These are phyloP conservation scores for Pelmatolapia mariae DNA, from an alignment of 2,113 vertebrate species.

Conservation along the genomic window DNA sequence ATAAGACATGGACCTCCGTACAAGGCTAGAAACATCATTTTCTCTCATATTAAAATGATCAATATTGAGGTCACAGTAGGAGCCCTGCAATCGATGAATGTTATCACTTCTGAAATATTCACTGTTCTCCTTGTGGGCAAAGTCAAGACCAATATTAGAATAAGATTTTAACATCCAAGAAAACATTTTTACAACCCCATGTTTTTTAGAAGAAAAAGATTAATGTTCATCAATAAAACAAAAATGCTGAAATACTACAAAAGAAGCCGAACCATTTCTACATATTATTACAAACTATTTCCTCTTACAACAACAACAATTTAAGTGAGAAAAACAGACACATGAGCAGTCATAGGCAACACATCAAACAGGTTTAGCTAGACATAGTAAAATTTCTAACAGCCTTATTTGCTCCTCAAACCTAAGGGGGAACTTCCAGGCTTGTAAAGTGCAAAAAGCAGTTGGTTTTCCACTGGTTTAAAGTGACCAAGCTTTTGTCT, in stretches of 20 bases:
- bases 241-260: not conserved
- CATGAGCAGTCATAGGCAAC: not conserved
- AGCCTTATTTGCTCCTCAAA: not conserved
- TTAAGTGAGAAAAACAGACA: not conserved
- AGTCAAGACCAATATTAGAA: not conserved
- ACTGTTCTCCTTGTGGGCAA: not conserved
- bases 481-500: not conserved
- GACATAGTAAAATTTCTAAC: accelerated
- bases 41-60: not conserved
- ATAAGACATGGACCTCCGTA: not conserved
- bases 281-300: not conserved
- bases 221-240: not conserved
- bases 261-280: not conserved
- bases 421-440: not conserved
- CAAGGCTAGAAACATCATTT: not conserved
- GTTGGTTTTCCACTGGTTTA: not conserved
- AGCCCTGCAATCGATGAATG: not conserved
- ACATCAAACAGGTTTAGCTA: not conserved
- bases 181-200: not conserved
- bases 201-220: accelerated
- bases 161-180: not conserved
- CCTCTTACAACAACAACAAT: not conserved
- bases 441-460: not conserved
- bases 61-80: not conserved
- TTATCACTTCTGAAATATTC: not conserved